phyloP scores from a whole-genome alignment of 2,888 invertebrate species.

The Podabrus alpinus region DNA sequence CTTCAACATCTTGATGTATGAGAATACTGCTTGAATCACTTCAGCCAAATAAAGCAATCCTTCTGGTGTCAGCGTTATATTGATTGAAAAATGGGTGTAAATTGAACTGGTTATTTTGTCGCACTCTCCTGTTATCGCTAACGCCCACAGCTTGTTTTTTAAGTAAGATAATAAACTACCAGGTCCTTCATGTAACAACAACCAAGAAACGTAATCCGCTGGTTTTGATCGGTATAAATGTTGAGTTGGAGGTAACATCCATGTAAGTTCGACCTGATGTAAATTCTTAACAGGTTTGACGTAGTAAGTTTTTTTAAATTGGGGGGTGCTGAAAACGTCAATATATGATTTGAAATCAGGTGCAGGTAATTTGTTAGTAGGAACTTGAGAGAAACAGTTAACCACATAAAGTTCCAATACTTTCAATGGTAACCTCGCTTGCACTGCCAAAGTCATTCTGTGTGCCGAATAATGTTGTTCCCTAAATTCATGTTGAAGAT shows the following conservation, averaged over 20 bases:
- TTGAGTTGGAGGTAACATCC: constrained; percentile 65
- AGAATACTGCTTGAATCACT: constrained; percentile 71
- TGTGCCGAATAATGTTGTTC: constrained; percentile 82
- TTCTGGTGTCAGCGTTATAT: constrained; percentile 75
- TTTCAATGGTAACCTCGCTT: constrained; percentile 69
- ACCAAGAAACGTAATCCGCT: constrained; percentile 73
- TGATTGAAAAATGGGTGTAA: constrained; percentile 75
- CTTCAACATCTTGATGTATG: constrained; percentile 76
- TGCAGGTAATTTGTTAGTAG: constrained; percentile 66
- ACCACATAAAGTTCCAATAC: constrained; percentile 68
- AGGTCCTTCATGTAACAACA: constrained; percentile 86
- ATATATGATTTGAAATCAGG: constrained; percentile 65
- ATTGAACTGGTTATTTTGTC: constrained; percentile 81
- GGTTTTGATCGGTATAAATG: constrained; percentile 77
- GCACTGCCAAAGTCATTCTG: constrained; percentile 84
- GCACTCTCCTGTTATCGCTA: constrained; percentile 72
- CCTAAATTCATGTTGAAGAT: constrained; percentile 74
- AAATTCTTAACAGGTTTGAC: constrained; percentile 77
- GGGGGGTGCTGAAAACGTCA: constrained; percentile 63
- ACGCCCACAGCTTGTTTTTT: constrained; percentile 76
- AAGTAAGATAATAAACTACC: constrained; percentile 81
- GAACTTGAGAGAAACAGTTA: constrained; percentile 70
- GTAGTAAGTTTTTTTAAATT: constrained; percentile 72
- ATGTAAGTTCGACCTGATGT: constrained; percentile 66
- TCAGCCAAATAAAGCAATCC: constrained; percentile 71